These are phyloP conservation scores for Vicugna pacos DNA, from an alignment of 2,113 vertebrate species.

Conservation along the genomic window DNA sequence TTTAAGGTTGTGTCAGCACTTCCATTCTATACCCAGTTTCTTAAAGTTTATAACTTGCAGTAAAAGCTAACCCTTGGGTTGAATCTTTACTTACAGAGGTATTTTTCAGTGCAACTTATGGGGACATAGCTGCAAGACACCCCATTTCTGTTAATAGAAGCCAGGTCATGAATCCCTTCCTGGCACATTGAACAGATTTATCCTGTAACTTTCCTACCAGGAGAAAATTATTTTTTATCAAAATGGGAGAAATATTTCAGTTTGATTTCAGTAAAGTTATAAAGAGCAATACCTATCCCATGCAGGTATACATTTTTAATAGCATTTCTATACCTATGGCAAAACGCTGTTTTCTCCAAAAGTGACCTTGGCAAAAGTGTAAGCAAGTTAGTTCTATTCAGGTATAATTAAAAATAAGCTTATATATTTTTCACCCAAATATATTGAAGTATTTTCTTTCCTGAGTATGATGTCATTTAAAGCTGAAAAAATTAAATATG, in stretches of 20 bases:
- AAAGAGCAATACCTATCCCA: conserved; percentile 41
- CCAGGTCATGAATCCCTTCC: conserved; percentile 75
- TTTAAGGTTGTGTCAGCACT: conserved; percentile 79
- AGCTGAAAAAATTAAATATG: background rate
- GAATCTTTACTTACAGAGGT: conserved; percentile 73
- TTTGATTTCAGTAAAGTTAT: conserved; percentile 71
- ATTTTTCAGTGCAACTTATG: conserved; percentile 76
- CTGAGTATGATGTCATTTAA: background rate
- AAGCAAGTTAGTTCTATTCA: background rate
- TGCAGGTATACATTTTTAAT: conserved; percentile 61
- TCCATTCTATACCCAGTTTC: conserved; percentile 78
- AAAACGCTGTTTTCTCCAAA: background rate
- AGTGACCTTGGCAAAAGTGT: conserved; percentile 64
- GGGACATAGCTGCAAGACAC: conserved; percentile 77
- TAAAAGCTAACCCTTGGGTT: conserved; percentile 80
- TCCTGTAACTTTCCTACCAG: conserved; percentile 63
- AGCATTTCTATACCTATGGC: background rate
- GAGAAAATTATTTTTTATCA: conserved; percentile 78
- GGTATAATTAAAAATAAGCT: conserved; percentile 22
- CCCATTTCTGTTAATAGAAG: conserved; percentile 77
- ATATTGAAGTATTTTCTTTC: background rate
- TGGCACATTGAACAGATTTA: conserved; percentile 74
- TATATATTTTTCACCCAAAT: background rate
- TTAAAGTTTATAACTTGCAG: conserved; percentile 77
- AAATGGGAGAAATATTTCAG: conserved; percentile 70